Conservation (phyloP, 2,888 invertebrate genomes). For the Polydrusus tereticollis region DNA sequence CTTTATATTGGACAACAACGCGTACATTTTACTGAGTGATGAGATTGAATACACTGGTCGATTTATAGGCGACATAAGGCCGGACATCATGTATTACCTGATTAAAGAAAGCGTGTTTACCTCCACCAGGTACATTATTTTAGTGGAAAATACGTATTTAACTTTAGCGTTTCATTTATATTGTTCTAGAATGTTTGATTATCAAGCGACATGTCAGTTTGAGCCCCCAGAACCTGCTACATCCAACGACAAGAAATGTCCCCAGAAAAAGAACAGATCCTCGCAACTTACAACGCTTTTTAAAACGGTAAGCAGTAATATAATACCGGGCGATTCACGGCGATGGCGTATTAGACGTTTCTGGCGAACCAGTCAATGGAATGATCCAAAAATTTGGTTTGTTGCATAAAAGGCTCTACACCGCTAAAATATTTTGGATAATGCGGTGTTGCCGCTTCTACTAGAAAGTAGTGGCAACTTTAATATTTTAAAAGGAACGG, state of each 20-base stretch:
- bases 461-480: no score
- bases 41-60: constrained; percentile 70
- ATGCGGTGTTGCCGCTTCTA: no score
- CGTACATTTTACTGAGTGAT: constrained; percentile 86
- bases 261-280: constrained; percentile 40
- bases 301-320: constrained; percentile 51
- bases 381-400: no score
- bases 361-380: no score
- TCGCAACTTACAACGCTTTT: constrained; percentile 8
- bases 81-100: constrained; percentile 79
- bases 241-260: constrained; percentile 46
- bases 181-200: constrained; percentile 78
- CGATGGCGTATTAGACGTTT: no score
- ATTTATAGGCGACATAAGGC: constrained; percentile 85
- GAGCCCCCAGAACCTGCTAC: constrained; percentile 62
- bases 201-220: constrained; percentile 88
- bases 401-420: no score
- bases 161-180: no score
- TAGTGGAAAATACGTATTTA: neutral
- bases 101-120: constrained; percentile 83
- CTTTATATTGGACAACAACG: constrained; percentile 90
- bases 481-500: no score
- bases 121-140: constrained; percentile 67
- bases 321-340: no score
- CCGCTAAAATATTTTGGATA: no score